phyloP scores from a whole-genome alignment of 2,797 vertebrate species.

The Ptychobarbus kaznakovi region DNA sequence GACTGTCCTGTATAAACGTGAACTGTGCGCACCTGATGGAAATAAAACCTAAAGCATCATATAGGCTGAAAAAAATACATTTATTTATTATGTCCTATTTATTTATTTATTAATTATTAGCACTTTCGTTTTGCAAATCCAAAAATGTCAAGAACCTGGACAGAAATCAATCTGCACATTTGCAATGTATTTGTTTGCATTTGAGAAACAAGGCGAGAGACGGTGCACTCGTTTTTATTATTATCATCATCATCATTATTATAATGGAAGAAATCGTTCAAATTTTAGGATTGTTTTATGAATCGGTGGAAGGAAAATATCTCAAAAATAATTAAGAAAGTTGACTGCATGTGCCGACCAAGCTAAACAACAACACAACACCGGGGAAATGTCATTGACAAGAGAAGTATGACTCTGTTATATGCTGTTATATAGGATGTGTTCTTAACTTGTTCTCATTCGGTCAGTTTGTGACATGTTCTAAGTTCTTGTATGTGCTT shows the following conservation, averaged over 20 bases:
- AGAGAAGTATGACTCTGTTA: conserved; percentile 76
- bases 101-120: conserved; percentile 60
- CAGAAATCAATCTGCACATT: conserved; percentile 27
- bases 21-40: conserved; percentile 46
- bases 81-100: conserved; percentile 59
- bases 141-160: conserved; percentile 22
- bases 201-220: conserved; percentile 64
- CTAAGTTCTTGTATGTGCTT: conserved; percentile 94
- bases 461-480: conserved; percentile 96
- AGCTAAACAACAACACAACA: conserved; percentile 72
- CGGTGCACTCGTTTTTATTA: conserved; percentile 61
- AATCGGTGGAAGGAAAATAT: conserved; percentile 44
- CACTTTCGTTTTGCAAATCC: conserved; percentile 36
- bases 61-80: conserved; percentile 45
- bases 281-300: conserved; percentile 66
- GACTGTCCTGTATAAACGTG: conserved; percentile 66
- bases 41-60: conserved; percentile 27
- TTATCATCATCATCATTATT: neutral
- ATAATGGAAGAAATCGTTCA: conserved; percentile 24
- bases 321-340: conserved; percentile 66
- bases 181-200: conserved; percentile 40
- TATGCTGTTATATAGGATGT: conserved; percentile 94
- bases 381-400: conserved; percentile 82
- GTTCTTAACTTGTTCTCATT: conserved; percentile 95
- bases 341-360: conserved; percentile 93